phyloP scores from a whole-genome alignment of 2,797 vertebrate genomes.

The Hydrolagus colliei region DNA sequence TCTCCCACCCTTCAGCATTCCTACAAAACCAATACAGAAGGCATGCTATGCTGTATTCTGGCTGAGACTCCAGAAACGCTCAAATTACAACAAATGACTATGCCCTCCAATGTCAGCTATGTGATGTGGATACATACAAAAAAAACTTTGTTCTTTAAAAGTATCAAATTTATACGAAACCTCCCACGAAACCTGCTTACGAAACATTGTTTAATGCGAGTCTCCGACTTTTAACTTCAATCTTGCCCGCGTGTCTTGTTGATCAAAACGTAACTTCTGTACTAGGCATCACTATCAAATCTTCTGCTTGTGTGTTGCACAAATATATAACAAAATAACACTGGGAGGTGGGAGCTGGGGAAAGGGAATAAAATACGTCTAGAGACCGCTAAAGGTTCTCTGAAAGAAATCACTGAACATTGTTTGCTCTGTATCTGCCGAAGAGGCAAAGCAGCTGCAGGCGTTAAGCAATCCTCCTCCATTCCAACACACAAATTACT shows the following conservation, averaged over 20 bases:
- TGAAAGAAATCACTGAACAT: no score
- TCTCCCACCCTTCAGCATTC: constrained; percentile 37
- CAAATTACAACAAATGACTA: constrained; percentile 33
- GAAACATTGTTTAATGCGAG: not conserved
- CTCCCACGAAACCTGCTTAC: not conserved
- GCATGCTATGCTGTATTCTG: constrained; percentile 32
- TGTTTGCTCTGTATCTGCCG: no score
- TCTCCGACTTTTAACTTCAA: not conserved
- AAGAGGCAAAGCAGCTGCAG: no score
- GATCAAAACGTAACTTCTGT: no score
- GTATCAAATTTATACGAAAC: not conserved
- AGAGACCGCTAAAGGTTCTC: no score
- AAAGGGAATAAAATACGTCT: no score
- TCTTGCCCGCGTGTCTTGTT: not conserved
- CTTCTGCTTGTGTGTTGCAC: no score
- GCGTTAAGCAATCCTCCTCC: no score
- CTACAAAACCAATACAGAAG: constrained; percentile 31
- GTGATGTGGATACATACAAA: constrained; percentile 27
- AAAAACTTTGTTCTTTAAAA: not conserved
- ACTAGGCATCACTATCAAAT: no score
- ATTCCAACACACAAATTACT: no score
- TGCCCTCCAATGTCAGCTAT: constrained; percentile 30
- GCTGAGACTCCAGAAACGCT: constrained; percentile 33
- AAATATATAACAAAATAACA: no score
- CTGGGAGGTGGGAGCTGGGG: no score